Percentiles rank a stretch among this genome's conserved stretches.
These are phyloP conservation scores for Sebastes nivosus DNA, from an alignment of 2,797 vertebrate genomes.

Conservation along the genomic window DNA sequence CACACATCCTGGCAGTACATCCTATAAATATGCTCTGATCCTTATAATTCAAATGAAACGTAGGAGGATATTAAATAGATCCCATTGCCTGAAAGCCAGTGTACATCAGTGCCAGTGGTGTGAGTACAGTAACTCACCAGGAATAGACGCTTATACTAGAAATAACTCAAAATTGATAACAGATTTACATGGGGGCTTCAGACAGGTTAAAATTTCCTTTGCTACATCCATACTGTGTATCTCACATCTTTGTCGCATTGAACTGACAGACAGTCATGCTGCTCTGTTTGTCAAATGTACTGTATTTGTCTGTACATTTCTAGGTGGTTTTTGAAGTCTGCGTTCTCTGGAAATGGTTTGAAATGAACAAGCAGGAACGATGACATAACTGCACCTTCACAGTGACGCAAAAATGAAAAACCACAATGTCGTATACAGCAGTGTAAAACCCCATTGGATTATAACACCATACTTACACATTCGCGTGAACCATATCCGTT, in stretches of 20 bases:
- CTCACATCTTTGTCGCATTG: conserved; percentile 1
- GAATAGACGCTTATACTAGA: conserved; percentile 55
- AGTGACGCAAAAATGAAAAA: conserved; percentile 31
- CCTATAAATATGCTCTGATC: conserved; percentile 82
- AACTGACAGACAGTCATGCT: neutral
- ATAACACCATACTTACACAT: neutral
- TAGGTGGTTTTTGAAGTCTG: neutral
- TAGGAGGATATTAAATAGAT: conserved; percentile 82
- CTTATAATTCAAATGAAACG: conserved; percentile 79
- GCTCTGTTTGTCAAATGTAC: neutral
- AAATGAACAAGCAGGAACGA: conserved; percentile 5
- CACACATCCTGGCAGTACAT: conserved; percentile 80
- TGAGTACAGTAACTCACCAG: conserved; percentile 63
- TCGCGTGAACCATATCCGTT: neutral
- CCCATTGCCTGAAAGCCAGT: conserved; percentile 68
- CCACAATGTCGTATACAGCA: conserved; percentile 1
- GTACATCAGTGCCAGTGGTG: conserved; percentile 61
- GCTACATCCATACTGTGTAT: neutral
- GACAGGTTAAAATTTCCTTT: conserved; percentile 15
- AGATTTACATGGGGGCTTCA: conserved; percentile 33
- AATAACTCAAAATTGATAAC: conserved; percentile 65
- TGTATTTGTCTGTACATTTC: conserved; percentile 1
- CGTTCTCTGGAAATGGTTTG: conserved; percentile 36
- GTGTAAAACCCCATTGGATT: neutral
- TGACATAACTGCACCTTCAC: conserved; percentile 6